phyloP scores from a whole-genome alignment of 2,113 vertebrate genomes.

The Columbina picui region DNA sequence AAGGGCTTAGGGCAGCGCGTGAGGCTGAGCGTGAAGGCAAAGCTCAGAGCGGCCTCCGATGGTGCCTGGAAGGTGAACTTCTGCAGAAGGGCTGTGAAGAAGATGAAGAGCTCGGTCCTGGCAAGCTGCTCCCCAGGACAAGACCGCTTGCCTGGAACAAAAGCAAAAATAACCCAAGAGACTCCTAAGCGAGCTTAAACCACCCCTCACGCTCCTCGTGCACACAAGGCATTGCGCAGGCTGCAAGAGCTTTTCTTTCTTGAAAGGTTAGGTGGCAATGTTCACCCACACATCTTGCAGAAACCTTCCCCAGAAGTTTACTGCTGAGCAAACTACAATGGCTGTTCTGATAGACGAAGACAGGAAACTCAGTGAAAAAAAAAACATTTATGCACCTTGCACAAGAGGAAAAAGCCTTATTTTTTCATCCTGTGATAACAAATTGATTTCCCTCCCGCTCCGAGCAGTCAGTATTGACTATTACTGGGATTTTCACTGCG shows the following conservation, averaged over 20 bases:
- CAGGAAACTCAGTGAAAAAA: neutral
- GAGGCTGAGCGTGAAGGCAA: slow-evolving; percentile 73
- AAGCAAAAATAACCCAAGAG: neutral
- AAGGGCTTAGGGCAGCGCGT: slow-evolving; percentile 78
- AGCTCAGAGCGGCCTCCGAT: slow-evolving; percentile 3
- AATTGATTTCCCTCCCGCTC: neutral
- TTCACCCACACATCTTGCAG: slow-evolving; percentile 61
- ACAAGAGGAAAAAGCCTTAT: neutral
- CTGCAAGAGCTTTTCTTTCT: slow-evolving; percentile 47
- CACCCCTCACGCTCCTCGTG: neutral
- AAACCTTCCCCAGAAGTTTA: slow-evolving; percentile 20
- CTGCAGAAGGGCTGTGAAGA: slow-evolving; percentile 78
- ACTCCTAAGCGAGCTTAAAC: rapidly evolving
- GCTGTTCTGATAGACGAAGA: neutral
- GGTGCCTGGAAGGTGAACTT: slow-evolving; percentile 74
- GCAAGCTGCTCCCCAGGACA: slow-evolving; percentile 82
- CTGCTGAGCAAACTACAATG: neutral
- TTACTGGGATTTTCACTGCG: neutral
- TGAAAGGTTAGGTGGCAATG: slow-evolving; percentile 68
- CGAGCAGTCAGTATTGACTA: neutral
- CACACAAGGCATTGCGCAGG: rapidly evolving
- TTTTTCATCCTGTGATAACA: neutral
- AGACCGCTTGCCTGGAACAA: slow-evolving; percentile 76
- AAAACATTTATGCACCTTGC: neutral
- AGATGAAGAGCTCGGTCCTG: slow-evolving; percentile 83